Percentiles rank a stretch among this genome's conserved stretches.
Evolutionary conservation across 23 tunicate species (phyloP).

Genomic region (Clavelina lepadiformis): DNA sequence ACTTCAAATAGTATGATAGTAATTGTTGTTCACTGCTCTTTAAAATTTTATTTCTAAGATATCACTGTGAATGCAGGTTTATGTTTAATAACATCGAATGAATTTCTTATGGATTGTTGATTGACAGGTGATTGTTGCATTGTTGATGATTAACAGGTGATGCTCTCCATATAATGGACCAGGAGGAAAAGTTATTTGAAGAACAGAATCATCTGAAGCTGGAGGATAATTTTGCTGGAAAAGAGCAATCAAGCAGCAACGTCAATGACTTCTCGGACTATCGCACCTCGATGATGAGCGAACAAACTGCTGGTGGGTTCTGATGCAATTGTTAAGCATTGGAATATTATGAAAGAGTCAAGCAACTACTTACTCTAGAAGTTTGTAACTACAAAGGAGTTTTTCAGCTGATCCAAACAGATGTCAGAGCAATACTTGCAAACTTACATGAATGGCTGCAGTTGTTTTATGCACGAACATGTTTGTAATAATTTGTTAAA

Average conservation of each 20-base stretch:
- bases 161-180: constrained; percentile 35
- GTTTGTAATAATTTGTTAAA: neutral
- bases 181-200: constrained; percentile 55
- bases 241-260: neutral
- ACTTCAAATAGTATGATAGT: no score
- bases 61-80: neutral
- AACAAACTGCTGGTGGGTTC: constrained; percentile 20
- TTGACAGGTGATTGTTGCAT: neutral
- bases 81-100: no score
- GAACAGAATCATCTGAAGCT: constrained; percentile 49
- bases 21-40: neutral
- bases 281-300: constrained; percentile 18
- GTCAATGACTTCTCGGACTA: constrained; percentile 38
- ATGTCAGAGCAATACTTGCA: no score
- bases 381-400: neutral
- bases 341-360: neutral
- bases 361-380: neutral
- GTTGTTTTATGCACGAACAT: no score
- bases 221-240: constrained; percentile 39
- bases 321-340: neutral
- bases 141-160: constrained; percentile 11
- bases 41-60: neutral
- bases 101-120: no score
- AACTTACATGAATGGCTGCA: no score
- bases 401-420: no score